phyloP scores from a whole-genome alignment of 2,113 vertebrate genomes.

The Anseranas semipalmata region DNA sequence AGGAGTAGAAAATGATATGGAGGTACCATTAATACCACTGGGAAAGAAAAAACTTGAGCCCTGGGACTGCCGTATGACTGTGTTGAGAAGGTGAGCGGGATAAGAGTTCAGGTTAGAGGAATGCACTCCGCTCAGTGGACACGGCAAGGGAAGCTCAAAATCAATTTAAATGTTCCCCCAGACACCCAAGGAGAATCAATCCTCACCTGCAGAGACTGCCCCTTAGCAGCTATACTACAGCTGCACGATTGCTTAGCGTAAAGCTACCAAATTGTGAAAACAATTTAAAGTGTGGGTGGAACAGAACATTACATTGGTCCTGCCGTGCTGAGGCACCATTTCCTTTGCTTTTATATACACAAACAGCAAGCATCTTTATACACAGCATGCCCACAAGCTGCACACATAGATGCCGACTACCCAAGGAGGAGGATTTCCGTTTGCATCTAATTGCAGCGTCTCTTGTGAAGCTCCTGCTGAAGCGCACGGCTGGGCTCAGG shows the following conservation, averaged over 20 bases:
- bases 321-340: background rate
- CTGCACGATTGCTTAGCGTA: background rate
- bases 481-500: background rate
- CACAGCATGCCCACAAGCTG: fast-evolving
- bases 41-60: background rate
- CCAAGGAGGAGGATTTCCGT: fast-evolving
- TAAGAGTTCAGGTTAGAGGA: background rate
- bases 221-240: fast-evolving
- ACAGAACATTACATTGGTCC: fast-evolving
- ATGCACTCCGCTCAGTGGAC: fast-evolving
- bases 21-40: background rate
- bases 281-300: fast-evolving
- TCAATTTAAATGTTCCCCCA: background rate
- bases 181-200: background rate
- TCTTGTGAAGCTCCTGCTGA: background rate
- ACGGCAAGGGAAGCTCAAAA: fast-evolving
- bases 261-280: background rate
- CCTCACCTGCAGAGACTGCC: background rate
- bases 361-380: background rate
- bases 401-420: background rate
- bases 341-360: background rate
- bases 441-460: background rate
- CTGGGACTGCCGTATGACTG: background rate
- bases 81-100: background rate
- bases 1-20: background rate